Percentiles rank a stretch among this genome's conserved stretches.
Conservation (phyloP, 2,797 vertebrate species). For the Falco berigora region DNA sequence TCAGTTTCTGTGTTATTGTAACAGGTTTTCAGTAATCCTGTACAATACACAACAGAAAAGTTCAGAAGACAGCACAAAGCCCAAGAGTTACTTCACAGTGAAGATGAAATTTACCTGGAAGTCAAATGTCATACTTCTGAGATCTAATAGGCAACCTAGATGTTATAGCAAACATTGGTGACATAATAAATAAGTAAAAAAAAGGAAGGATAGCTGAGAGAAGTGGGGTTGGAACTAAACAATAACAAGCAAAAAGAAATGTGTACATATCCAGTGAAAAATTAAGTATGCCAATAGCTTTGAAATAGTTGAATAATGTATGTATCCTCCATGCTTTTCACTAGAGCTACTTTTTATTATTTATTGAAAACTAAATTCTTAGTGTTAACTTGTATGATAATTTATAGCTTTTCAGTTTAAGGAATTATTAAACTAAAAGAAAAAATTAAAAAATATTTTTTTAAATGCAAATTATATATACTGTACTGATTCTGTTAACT, state of each 20-base stretch:
- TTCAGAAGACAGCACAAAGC: not conserved
- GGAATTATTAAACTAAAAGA: not conserved
- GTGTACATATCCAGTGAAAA: not conserved
- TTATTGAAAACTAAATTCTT: not conserved
- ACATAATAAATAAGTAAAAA: not conserved
- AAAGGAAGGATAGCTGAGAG: not conserved
- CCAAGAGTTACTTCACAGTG: not conserved
- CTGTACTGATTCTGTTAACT: not conserved
- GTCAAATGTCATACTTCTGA: not conserved
- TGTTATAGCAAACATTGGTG: not conserved
- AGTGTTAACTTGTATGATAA: not conserved
- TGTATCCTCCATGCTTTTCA: not conserved
- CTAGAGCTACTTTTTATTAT: not conserved
- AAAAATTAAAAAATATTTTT: not conserved
- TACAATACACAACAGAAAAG: not conserved
- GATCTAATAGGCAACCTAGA: not conserved
- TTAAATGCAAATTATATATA: not conserved
- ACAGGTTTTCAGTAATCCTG: not conserved
- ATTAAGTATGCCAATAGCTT: not conserved
- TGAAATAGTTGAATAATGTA: not conserved
- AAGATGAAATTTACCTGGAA: not conserved
- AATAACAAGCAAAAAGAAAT: not conserved
- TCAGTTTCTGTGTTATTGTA: not conserved
- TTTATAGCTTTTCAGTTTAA: not conserved
- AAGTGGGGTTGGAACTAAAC: not conserved